Evolutionary conservation across 2,797 vertebrate genomes (phyloP).

Genomic region (Notoglanidium macrostoma): DNA sequence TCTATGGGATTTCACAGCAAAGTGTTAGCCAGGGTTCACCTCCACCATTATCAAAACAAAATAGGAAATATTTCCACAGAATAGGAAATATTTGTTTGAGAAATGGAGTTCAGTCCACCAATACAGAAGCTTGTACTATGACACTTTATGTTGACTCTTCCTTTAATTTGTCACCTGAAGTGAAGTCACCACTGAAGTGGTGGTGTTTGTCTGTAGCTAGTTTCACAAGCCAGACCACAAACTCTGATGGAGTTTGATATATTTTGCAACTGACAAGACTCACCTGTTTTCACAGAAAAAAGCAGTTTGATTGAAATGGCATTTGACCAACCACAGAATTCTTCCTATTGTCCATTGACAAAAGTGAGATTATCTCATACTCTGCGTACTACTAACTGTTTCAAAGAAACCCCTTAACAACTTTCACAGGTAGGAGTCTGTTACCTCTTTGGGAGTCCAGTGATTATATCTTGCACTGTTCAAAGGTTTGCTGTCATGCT

Average conservation of each 20-base stretch:
- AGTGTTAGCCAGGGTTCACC: neutral
- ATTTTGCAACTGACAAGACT: neutral
- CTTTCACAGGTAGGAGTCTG: neutral
- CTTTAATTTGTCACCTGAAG: neutral
- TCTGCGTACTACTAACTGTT: neutral
- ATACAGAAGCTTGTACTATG: neutral
- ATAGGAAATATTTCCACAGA: neutral
- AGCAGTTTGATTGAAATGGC: neutral
- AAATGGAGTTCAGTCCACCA: neutral
- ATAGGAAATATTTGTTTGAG: neutral
- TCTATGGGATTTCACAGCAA: neutral
- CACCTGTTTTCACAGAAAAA: neutral
- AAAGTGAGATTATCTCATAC: neutral
- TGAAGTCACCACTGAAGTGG: neutral
- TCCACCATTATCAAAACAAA: neutral
- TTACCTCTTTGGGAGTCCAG: neutral
- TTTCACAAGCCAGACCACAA: neutral
- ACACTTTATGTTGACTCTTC: neutral
- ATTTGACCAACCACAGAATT: neutral
- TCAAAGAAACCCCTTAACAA: neutral
- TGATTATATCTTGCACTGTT: neutral
- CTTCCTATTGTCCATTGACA: neutral
- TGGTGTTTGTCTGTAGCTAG: neutral
- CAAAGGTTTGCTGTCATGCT: neutral
- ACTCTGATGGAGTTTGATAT: neutral